phyloP scores from a whole-genome alignment of 2,888 invertebrate genomes.

The Epicampocera succincta region DNA sequence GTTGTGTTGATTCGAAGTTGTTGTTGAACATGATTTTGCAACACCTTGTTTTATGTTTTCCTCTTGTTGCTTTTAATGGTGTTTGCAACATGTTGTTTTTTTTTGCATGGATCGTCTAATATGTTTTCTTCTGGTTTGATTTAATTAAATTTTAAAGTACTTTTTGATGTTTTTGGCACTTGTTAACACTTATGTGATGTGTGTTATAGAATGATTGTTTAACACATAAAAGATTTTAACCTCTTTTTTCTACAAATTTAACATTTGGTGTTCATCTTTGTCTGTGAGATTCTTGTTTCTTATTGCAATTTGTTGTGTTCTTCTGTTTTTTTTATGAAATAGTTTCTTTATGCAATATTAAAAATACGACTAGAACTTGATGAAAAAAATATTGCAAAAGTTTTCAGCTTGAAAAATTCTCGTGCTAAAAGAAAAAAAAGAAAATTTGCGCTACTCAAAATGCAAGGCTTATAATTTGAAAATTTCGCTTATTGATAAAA shows the following conservation, averaged over 20 bases:
- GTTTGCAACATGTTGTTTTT: conserved; percentile 30
- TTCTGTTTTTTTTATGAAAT: conserved; percentile 6
- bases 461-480: no score
- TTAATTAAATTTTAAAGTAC: conserved; percentile 65
- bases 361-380: no score
- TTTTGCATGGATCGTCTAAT: conserved; percentile 12
- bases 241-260: neutral
- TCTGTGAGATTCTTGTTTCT: neutral
- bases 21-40: conserved; percentile 59
- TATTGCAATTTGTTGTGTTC: neutral
- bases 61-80: conserved; percentile 8
- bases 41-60: conserved; percentile 53
- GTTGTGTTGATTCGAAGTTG: conserved; percentile 44
- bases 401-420: no score
- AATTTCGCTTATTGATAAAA: no score
- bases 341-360: conserved; percentile 1
- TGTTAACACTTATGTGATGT: conserved; percentile 62
- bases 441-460: no score
- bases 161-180: conserved; percentile 69
- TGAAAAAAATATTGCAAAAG: no score
- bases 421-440: no score
- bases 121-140: conserved; percentile 33
- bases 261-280: conserved; percentile 8
- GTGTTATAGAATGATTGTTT: conserved; percentile 38
- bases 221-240: conserved; percentile 64